These are phyloP conservation scores for Acleris laterana DNA, from an alignment of 2,888 invertebrate species.

Conservation along the genomic window DNA sequence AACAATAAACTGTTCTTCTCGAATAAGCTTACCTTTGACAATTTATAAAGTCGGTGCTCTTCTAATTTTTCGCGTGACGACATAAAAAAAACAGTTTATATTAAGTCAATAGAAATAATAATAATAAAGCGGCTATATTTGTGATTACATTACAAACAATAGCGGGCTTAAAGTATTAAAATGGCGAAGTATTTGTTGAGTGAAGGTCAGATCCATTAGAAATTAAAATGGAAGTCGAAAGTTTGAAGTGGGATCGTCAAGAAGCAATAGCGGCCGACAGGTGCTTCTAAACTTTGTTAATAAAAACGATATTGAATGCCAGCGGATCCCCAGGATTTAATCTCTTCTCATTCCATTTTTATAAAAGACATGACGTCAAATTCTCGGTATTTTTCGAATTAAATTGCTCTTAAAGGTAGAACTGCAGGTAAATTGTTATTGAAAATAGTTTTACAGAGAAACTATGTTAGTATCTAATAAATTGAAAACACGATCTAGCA, in stretches of 20 bases:
- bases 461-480: slow-evolving; percentile 1
- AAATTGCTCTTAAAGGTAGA: neutral
- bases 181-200: slow-evolving; percentile 25
- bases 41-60: slow-evolving; percentile 19
- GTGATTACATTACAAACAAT: slow-evolving; percentile 19
- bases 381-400: slow-evolving; percentile 21
- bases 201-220: slow-evolving; percentile 43
- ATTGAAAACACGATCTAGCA: neutral
- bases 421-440: neutral
- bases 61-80: slow-evolving; percentile 1
- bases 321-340: slow-evolving; percentile 43
- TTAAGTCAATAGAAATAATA: slow-evolving; percentile 18
- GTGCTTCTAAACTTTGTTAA: slow-evolving; percentile 58
- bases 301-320: slow-evolving; percentile 57
- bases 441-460: neutral
- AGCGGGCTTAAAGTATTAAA: slow-evolving; percentile 23
- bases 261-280: slow-evolving; percentile 49
- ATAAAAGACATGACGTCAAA: slow-evolving; percentile 39
- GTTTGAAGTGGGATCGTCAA: slow-evolving; percentile 48
- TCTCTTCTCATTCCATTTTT: slow-evolving; percentile 39
- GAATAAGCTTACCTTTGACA: slow-evolving; percentile 31
- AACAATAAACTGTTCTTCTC: slow-evolving; percentile 27
- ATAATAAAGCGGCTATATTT: slow-evolving; percentile 19
- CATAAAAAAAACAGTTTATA: slow-evolving; percentile 5
- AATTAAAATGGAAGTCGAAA: slow-evolving; percentile 53